Base-by-base conservation (phyloP, 1,140 invertebrate genomes). In the Trachymyrmex cornetzi region DNA sequence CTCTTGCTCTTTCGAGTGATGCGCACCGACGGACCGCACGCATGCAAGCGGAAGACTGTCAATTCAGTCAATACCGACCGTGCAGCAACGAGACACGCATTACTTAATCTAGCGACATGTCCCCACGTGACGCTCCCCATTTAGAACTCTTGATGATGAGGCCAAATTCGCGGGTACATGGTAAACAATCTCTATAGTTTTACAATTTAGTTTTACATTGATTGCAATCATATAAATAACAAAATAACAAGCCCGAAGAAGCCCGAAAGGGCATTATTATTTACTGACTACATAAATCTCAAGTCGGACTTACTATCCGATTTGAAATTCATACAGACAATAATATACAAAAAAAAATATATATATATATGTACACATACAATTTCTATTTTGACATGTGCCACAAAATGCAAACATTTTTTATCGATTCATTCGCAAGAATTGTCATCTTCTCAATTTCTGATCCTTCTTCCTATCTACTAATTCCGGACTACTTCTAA, bases 11-110 rank as follows among this genome's bases (percentile, higher is more conserved):
- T 66, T 44, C 80, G 34, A 44, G 14, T 38, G 66, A 82, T 24
- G n/a, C 34, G 75, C 38, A 48, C 57, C 57, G 75, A 57, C 27
- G 71, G 71, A 81, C 16, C 50, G 30, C 48, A 71, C 64, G 79
- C 79, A 71, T 61, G 82, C 59, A 85, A 85, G 75, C 75, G 82
- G 82, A 85, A 85, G 75, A 85, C 63, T 85, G 71, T 79, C 82
- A 85, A 77, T 85, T 85, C 82, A 77, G 74, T 79, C 75, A 85
- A 85, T 85, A 79, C 59, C 48, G 48, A 61, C 34, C 30, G 38
- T 22, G 61, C 59, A 79, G 61, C 74, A 77, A 77, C 72, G 72
- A 69, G 66, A 85, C 44, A 77, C 22, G 61, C 74, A 79, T 85
- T 85, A 85, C 82, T 85, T 85, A 85, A 85, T 85, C 34, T 77